Base-by-base conservation (phyloP, 2,888 invertebrate genomes). In the Cataglyphis rosenhaueri region DNA sequence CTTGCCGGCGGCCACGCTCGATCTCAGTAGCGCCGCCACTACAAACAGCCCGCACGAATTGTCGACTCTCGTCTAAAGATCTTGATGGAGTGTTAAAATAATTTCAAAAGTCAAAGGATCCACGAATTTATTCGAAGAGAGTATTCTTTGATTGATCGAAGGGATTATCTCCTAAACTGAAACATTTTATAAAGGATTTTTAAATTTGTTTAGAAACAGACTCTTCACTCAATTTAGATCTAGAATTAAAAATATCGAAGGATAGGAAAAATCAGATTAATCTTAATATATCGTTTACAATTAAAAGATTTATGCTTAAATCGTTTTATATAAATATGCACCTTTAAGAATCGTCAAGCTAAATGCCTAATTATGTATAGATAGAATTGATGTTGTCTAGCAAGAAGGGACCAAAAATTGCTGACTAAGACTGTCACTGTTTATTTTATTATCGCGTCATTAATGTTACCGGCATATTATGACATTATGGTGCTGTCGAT, bases 1-100 rank as follows among this genome's bases (percentile, higher is more conserved):
- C 6, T 95, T 96, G 90, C 96, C 96, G 21, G 92, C 95, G 3
- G 95, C 96, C 6, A 96, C 96, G 18, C 93, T 96, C 81, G 96
- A 96, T 93, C 95, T 96, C 91, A 96, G 96, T 92, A 96, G 96
- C 92, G 96, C 96, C n/a, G 96, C 95, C 83, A 96, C 96, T 21
- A 96, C 96, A 18, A 96, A 96, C 91, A 96, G 96, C 65, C 96
- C 96, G 59, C 97, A 97, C 89, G 97, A 97, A 93, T 94, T 97
- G 71, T 97, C 97, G 44, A 97, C 97, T n/a, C 95, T 97, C 90
- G 97, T 97, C 79, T 97, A 94, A 95, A 41, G 3, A 41, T 9
- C 21, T 21, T 5, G 12, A 70, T 8, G 18, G 25, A 41, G 6
- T 32, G 25, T n/a, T 4, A 21, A 44, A 29, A 18, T 21, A 15